phyloP scores from a whole-genome alignment of 2,797 vertebrate species.

The Eulemur rubriventer region DNA sequence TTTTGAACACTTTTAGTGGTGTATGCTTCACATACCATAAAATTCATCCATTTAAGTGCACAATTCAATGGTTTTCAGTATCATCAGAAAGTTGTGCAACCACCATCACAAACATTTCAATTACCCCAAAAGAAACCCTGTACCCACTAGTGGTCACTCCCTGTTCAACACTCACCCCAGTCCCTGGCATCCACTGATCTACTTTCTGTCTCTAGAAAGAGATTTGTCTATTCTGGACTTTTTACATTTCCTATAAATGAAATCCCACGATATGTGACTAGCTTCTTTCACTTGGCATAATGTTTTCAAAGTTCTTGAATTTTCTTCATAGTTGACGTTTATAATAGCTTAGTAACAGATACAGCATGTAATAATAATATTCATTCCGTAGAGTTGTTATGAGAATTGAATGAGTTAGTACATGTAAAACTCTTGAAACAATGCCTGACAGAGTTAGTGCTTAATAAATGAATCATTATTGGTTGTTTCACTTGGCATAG shows the following conservation, averaged over 20 bases:
- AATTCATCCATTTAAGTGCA: not conserved
- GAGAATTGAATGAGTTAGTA: not conserved
- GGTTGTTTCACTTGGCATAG: not conserved
- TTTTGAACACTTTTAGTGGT: not conserved
- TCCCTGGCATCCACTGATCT: not conserved
- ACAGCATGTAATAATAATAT: not conserved
- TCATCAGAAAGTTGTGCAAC: not conserved
- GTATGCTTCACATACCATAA: not conserved
- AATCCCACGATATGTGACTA: not conserved
- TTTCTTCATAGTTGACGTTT: not conserved
- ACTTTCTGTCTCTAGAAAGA: not conserved
- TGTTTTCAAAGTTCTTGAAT: not conserved
- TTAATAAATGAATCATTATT: not conserved
- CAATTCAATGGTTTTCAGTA: not conserved
- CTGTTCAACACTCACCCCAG: not conserved
- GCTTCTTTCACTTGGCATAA: not conserved
- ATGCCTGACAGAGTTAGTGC: not conserved
- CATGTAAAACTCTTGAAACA: not conserved
- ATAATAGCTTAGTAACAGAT: not conserved
- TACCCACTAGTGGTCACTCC: not conserved
- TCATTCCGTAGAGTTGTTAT: not conserved
- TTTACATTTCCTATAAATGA: not conserved
- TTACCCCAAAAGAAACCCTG: not conserved
- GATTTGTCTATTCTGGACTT: not conserved
- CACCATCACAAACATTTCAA: not conserved